Base-by-base conservation (phyloP, 2,888 invertebrate genomes). In the Caenorhabditis sp. region DNA sequence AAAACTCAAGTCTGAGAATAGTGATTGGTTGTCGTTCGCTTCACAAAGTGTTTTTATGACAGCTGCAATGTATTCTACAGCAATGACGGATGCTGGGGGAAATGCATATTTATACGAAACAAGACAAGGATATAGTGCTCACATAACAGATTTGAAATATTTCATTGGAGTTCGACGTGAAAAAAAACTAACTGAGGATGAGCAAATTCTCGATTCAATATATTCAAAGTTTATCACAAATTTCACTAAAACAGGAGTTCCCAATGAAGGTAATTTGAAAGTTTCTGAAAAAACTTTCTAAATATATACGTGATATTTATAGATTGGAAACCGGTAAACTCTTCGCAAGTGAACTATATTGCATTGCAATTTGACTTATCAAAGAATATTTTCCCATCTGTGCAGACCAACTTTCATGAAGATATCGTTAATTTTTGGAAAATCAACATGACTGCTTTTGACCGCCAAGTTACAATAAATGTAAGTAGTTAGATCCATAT, bases 371-470 rank as follows among this genome's bases (percentile, higher is more conserved):
- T 68, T 14, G 63, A 73, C 21, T 59, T 62, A 7, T 25, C 53
- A 23, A 31, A 27, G 21, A 50, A 43, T 7, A 52, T 73, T 43
- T 49, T 54, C 36, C 68, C 68, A 23, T 63, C 50, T 59, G 68
- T 68, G 65, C 57, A 68, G 20, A 54, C 65, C 27, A 52, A 54
- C 17, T 74, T 56, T 63, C 69, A 70, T 54, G 64, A 67, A 61
- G 20, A 60, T 53, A 52, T 66, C 20, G 66, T 70, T 59, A 59
- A 74, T 53, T 70, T 63, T 25, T 74, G 74, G 74, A 58, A 49
- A 61, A 68, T 74, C 60, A 74, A 69, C 25, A 60, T 74, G 69
- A 74, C 74, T 31, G 63, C 65, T 27, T 68, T 63, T 66, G 73
- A 73, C 60, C 59, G 57, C 54, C 56, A 60, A 25, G 64, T 68